phyloP scores from a whole-genome alignment of 2,113 vertebrate genomes.

The Sigmodon hispidus region DNA sequence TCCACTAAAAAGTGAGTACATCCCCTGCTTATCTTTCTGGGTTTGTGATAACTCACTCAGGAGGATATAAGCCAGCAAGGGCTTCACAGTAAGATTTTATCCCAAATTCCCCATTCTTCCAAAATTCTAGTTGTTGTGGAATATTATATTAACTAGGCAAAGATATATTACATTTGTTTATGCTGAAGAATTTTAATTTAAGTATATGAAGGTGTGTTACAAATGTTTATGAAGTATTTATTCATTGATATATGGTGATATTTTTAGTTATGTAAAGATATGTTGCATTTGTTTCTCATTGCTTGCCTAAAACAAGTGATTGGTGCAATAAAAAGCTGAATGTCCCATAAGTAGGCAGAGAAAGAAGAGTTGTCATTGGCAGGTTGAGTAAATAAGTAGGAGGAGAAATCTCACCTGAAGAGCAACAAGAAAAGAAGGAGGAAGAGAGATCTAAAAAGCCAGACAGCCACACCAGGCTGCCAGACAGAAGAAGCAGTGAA shows the following conservation, averaged over 20 bases:
- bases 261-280: not conserved
- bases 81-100: not conserved
- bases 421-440: not conserved
- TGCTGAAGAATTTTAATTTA: no score
- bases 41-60: no score
- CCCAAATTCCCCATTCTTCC: not conserved
- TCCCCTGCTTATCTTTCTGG: no score
- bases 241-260: no score
- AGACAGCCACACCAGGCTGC: not conserved
- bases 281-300: not conserved
- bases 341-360: not conserved
- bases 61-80: not conserved
- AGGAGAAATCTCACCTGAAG: not conserved
- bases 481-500: not conserved
- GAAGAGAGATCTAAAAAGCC: not conserved
- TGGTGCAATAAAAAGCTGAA: not conserved
- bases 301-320: not conserved
- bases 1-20: no score
- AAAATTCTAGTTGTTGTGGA: not conserved
- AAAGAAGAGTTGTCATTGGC: not conserved
- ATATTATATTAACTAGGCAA: no score
- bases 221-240: no score
- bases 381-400: not conserved
- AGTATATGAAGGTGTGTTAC: no score
- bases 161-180: no score